Evolutionary conservation across 2,113 vertebrate species (phyloP).

Genomic region (Macroglossus sobrinus): DNA sequence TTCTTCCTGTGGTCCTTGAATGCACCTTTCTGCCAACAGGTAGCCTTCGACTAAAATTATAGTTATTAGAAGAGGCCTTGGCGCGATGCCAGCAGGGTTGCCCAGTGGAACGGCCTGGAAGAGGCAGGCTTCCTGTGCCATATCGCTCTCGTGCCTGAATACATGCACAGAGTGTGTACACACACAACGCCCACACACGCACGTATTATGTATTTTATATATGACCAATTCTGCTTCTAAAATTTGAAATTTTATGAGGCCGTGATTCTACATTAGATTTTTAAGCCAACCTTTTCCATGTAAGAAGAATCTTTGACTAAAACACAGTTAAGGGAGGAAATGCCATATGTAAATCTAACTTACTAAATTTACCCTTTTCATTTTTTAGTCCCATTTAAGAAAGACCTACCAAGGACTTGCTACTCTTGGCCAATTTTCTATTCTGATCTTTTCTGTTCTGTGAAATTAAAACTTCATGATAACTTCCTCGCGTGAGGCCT

Average conservation of each 20-base stretch:
- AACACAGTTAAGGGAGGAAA: neutral
- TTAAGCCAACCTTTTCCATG: neutral
- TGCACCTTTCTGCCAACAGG: neutral
- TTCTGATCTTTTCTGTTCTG: neutral
- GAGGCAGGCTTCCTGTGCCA: neutral
- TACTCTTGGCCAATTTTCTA: slow-evolving; percentile 21
- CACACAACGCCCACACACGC: accelerated
- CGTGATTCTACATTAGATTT: neutral
- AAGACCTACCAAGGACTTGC: neutral
- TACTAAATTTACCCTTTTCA: slow-evolving; percentile 3
- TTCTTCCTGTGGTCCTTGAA: neutral
- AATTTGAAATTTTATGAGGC: neutral
- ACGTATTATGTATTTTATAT: too few relatives aligned
- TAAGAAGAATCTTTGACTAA: neutral
- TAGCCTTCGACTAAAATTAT: neutral
- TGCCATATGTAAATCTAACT: neutral
- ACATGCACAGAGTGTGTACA: neutral
- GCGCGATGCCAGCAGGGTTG: neutral
- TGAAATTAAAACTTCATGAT: neutral
- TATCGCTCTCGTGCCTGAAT: neutral
- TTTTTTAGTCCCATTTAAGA: neutral
- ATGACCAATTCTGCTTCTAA: neutral
- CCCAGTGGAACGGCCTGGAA: neutral
- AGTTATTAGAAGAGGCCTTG: neutral
- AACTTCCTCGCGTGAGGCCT: neutral